Percentiles rank a stretch among this genome's conserved stretches.
These are phyloP conservation scores for Drosophila flavopinicola DNA, from an alignment of 2,888 invertebrate species.

Conservation along the genomic window DNA sequence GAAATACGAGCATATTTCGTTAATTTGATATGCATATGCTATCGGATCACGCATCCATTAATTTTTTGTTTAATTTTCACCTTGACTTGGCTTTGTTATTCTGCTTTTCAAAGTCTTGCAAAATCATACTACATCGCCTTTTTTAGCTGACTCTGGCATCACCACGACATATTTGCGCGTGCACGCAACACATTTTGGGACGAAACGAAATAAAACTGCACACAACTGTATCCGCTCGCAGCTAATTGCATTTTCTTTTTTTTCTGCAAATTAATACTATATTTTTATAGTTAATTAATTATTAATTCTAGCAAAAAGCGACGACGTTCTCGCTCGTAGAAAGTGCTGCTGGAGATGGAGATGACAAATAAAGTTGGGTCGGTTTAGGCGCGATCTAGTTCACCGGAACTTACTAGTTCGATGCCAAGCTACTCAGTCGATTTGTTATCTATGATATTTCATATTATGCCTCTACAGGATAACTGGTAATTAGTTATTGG, in stretches of 20 bases:
- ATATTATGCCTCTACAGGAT: not conserved
- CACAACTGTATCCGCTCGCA: conserved; percentile 48
- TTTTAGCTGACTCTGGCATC: conserved; percentile 69
- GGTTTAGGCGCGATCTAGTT: not conserved
- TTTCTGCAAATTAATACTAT: conserved; percentile 48
- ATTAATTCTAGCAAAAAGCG: conserved; percentile 66
- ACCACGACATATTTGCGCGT: conserved; percentile 61
- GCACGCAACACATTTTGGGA: conserved; percentile 59
- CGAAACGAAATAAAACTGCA: conserved; percentile 44
- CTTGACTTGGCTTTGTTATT: conserved; percentile 69
- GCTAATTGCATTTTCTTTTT: conserved; percentile 51
- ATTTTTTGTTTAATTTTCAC: conserved; percentile 74
- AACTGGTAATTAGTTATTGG: not conserved
- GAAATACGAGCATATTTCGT: conserved; percentile 73
- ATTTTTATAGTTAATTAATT: conserved; percentile 57
- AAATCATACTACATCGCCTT: conserved; percentile 77
- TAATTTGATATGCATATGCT: conserved; percentile 76
- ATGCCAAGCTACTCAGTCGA: not conserved
- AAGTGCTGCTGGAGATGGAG: conserved; percentile 49
- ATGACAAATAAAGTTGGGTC: conserved; percentile 26
- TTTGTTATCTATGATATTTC: not conserved
- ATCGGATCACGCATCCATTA: conserved; percentile 71
- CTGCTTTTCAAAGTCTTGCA: conserved; percentile 69
- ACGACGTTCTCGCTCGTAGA: conserved; percentile 53
- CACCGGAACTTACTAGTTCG: conserved; percentile 3